Base-by-base conservation (phyloP, 2,113 vertebrate genomes). In the Sander lucioperca region DNA sequence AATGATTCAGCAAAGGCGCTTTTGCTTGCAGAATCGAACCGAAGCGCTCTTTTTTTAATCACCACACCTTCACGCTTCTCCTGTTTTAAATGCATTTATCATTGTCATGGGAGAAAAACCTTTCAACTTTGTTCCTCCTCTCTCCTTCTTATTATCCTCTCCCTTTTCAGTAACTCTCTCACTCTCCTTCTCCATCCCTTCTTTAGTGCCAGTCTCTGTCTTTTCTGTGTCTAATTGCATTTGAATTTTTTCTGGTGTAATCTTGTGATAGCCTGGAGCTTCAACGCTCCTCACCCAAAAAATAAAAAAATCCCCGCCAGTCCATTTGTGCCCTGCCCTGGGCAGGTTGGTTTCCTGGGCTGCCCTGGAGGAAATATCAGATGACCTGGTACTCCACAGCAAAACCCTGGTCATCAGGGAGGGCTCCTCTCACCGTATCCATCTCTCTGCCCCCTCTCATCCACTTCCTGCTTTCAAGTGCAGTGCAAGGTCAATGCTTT, bases 301-400 rank as follows among this genome's bases (percentile, higher is more conserved):
- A 30, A 30, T 2, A 47, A 85, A 89, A 83, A 77, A 85, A 70
- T n/a, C n/a, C n/a, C 59, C 74, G 14, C 77, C 54, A 86, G 88
- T 92, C 91, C 94, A 95, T 95, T 95, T 94, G 88, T 84, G 92
- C 92, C 88, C 80, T 23, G 86, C 80, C 84, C 87, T 75, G 74
- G 80, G 88, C 89, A 93, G 93, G 91, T 93, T 91, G 81, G 88
- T 94, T 96, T 95, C 94, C 92, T 86, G 90, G 92, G 92, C 89
- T 91, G 92, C 92, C 94, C 94, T 94, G 94, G 89, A 94, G 95
- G 95, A 96, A 95, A 94, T 95, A 96, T 96, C 94, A 84, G 88
- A 94, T 95, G 94, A 94, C 94, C 94, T 88, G 91, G 86, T 91
- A 87, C 91, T 90, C 87, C 73, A 86, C 88, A 88, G 88, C 82